Evolutionary conservation across 2,797 vertebrate genomes (phyloP), one percentile per base, ranked within the genome.

Genomic region (Alectoris magna): DNA sequence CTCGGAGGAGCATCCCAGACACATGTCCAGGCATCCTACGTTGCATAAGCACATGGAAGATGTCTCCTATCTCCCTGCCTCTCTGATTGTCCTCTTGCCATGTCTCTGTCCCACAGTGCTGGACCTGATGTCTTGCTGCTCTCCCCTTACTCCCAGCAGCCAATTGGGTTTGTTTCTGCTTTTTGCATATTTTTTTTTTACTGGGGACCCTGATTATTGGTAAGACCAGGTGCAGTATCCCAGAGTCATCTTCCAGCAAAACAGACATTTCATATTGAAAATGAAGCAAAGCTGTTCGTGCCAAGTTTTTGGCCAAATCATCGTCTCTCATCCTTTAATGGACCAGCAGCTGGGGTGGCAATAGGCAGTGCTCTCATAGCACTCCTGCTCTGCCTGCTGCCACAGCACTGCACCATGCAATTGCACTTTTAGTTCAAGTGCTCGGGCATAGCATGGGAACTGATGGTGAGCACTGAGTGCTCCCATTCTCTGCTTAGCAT

Each of bases 11-110:
- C 36, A 31, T 49, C 51, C 53, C 4, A 49, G 31, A 58, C n/a
- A 23, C 29, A 68, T 71, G 31, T 67, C 85, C 6, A 2, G 0
- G 0, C 38, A 71, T 72, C 23, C 44, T 4, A 3, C 41, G 51
- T 75, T 84, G 31, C 4, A n/a, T n/a, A 72, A 81, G 70, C 49
- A n/a, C 59, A 38, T 62, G 51, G 3, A 3, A 72, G 49, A 59
- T 16, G 3, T 21, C 74, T 58, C 48, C 27, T 7, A 0, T 68
- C 63, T 74, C 73, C 62, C 66, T 70, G 36, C n/a, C 0, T 0
- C 41, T 72, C 4, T 2, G 69, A 31, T 81, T 70, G 58, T 70
- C 68, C 46, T 46, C 46, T 51, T 93, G 46, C 68, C 43, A 38
- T 39, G 11, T 48, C 34, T 10, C 19, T 2, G 36, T 11, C 3